Evolutionary conservation across 2,113 vertebrate species (phyloP), one percentile per base, ranked within the genome.

Genomic region (Tor tambroides): DNA sequence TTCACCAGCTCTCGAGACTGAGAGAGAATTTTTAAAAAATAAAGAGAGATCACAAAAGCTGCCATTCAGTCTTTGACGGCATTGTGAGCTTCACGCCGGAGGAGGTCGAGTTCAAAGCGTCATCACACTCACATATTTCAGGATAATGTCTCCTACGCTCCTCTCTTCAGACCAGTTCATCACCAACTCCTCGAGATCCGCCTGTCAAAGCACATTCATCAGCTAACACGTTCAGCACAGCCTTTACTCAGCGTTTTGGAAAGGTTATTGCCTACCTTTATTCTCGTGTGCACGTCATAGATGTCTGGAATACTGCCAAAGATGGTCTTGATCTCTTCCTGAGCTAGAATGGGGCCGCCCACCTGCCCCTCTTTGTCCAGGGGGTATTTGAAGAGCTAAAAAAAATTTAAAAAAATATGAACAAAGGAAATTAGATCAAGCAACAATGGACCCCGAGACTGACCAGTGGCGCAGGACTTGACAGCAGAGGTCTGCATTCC

Each of bases 221-320:
- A 59, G 51, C 10, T 2, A 80, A 19, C 74, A 79, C 54, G 35
- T n/a, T 26, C 23, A 85, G 54, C 85, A 41, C 49, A 54, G 32
- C 30, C 83, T 56, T 84, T 74, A 61, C 71, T 84, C 65, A 84
- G 15, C 3, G 4, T 81, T 26, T 80, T 30, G 56, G 65, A 86
- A 26, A 84, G 61, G 67, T 51, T 38, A 65, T 49, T 35, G 21
- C 6, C 8, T 94, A 96, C 98, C 97, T 99, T 99, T 90, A 99
- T 99, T 92, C 96, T 97, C 67, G 92, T 98, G 88, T 99, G 98
- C 15, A 99, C 97, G 23, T 99, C 98, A 82, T 97, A 96, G 91
- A 99, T 99, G 89, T 99, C 98, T 49, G 97, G 98, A 89, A 99
- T 99, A 92, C 97, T 98, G 92, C 98, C 97, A 91, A 99, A 99